A percentile compares a stretch with the other conserved stretches of the same genome.
phyloP scores from a whole-genome alignment of 2,888 invertebrate species.

The Pyrgus malvae region DNA sequence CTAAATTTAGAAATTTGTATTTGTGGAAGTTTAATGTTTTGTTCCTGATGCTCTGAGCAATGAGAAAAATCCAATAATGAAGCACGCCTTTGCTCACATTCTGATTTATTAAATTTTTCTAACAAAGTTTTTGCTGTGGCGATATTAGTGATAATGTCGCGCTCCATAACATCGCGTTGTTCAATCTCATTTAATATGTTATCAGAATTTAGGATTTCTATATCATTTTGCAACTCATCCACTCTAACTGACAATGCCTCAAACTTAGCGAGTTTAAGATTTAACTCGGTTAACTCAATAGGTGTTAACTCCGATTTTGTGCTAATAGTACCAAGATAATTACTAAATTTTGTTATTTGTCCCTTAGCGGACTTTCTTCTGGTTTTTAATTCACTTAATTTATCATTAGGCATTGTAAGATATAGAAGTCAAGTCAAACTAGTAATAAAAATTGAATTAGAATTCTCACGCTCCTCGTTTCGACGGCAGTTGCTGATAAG shows the following conservation, averaged over 20 bases:
- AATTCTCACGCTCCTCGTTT: too few relatives aligned
- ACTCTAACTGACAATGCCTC: conserved; percentile 27
- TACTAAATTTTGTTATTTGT: too few relatives aligned
- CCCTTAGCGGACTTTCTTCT: too few relatives aligned
- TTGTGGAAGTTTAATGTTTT: neutral
- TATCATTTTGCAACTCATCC: conserved; percentile 34
- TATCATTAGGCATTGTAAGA: too few relatives aligned
- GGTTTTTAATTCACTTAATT: too few relatives aligned
- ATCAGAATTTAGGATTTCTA: conserved; percentile 31
- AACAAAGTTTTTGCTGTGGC: neutral
- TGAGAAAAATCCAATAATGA: neutral
- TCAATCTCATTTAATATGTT: conserved; percentile 14
- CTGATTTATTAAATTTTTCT: neutral
- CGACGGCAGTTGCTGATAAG: too few relatives aligned
- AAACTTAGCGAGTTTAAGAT: conserved; percentile 16
- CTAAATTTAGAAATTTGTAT: conserved; percentile 1
- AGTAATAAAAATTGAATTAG: too few relatives aligned
- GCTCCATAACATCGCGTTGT: conserved; percentile 2
- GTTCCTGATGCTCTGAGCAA: neutral
- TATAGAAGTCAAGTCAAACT: too few relatives aligned
- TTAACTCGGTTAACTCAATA: conserved; percentile 1
- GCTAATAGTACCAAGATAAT: neutral
- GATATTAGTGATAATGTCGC: conserved; percentile 1
- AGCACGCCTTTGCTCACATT: neutral
- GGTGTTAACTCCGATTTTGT: neutral